A percentile compares a stretch with the other conserved stretches of the same genome.
These are phyloP conservation scores for Brachyhypopomus occidentalis DNA, from an alignment of 2,113 vertebrate genomes.

Conservation along the genomic window DNA sequence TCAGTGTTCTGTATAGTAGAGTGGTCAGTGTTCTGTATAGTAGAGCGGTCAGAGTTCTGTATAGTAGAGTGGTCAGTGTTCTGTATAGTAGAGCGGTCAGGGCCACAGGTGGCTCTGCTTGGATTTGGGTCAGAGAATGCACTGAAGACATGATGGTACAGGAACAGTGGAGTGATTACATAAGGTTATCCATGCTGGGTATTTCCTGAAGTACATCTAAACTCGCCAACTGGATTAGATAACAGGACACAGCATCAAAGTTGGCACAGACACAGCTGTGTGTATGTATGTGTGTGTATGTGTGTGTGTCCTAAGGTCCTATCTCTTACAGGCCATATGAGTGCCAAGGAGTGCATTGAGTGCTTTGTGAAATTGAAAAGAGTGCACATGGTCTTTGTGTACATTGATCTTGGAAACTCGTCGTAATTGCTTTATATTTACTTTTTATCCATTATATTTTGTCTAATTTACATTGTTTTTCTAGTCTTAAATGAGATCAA, in stretches of 20 bases:
- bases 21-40: too few relatives aligned
- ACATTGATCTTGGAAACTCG: background rate
- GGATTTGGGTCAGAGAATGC: too few relatives aligned
- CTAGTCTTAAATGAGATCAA: background rate
- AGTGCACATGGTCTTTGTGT: background rate
- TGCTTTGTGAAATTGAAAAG: background rate
- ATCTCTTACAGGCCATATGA: background rate
- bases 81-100: too few relatives aligned
- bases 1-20: too few relatives aligned
- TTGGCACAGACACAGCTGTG: conserved; percentile 1
- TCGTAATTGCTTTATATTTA: background rate
- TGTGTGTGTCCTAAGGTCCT: background rate
- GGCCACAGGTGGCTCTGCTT: too few relatives aligned
- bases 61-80: too few relatives aligned
- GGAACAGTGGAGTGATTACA: background rate
- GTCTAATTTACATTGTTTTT: background rate
- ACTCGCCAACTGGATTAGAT: conserved; percentile 1
- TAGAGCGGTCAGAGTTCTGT: too few relatives aligned
- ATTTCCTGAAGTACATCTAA: conserved; percentile 1
- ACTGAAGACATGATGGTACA: background rate
- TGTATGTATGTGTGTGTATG: conserved; percentile 15
- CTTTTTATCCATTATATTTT: background rate
- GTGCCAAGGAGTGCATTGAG: background rate
- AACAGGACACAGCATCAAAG: background rate
- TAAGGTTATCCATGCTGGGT: background rate